Conservation (phyloP, 2,797 vertebrate species). For the Mormyrus proboscirostris region DNA sequence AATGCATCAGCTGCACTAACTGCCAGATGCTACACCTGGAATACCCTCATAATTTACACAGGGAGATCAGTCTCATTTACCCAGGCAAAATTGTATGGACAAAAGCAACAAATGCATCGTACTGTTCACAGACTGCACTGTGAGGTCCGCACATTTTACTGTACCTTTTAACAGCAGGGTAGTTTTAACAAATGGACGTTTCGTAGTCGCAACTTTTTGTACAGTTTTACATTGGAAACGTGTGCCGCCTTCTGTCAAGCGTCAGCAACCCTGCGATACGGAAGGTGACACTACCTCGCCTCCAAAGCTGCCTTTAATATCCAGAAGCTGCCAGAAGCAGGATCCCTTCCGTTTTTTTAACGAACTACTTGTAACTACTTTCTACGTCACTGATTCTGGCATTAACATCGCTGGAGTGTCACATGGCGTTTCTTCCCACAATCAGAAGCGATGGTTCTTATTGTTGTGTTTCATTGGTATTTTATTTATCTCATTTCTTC, state of each 20-base stretch:
- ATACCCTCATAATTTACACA: background rate
- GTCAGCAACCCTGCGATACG: conserved; percentile 41
- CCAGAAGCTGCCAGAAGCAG: conserved; percentile 22
- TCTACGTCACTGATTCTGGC: conserved; percentile 41
- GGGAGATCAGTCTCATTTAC: background rate
- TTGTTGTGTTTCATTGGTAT: conserved; percentile 46
- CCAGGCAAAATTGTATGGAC: background rate
- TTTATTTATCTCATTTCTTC: conserved; percentile 42
- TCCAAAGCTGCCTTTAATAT: conserved; percentile 63
- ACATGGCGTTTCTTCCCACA: conserved; percentile 47
- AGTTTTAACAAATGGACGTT: conserved; percentile 28
- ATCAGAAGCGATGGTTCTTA: conserved; percentile 49
- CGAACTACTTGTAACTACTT: conserved; percentile 52
- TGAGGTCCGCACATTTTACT: conserved; percentile 40
- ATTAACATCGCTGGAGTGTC: conserved; percentile 37
- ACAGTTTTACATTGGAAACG: conserved; percentile 42
- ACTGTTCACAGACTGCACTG: conserved; percentile 48
- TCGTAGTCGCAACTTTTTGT: conserved; percentile 39
- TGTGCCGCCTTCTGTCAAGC: conserved; percentile 47
- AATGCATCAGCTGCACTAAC: background rate
- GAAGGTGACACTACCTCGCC: conserved; percentile 48
- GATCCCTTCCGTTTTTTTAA: conserved; percentile 46
- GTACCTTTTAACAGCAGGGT: conserved; percentile 43
- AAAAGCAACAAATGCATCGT: conserved; percentile 28
- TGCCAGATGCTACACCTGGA: background rate